phyloP scores from a whole-genome alignment of 2,113 vertebrate species.

The Oenanthe oenanthe region DNA sequence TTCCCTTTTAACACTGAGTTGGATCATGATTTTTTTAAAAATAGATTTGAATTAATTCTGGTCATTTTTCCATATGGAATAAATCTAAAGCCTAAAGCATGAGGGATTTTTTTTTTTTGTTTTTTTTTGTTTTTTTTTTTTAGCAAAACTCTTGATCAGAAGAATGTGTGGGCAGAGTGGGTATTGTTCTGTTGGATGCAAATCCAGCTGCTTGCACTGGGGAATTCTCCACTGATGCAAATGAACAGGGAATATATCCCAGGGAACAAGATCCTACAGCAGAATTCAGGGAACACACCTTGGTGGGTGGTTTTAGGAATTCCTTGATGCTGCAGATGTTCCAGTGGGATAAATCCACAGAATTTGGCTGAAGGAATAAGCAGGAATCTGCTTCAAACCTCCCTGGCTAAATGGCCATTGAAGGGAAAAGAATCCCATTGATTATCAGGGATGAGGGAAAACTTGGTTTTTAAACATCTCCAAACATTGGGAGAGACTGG shows the following conservation, averaged over 20 bases:
- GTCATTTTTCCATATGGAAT: fast-evolving
- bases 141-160: background rate
- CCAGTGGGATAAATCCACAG: background rate
- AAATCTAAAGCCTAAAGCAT: background rate
- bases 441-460: background rate
- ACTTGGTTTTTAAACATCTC: background rate
- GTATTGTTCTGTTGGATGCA: background rate
- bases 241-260: fast-evolving
- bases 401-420: background rate
- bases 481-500: background rate
- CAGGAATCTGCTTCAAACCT: background rate
- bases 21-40: background rate
- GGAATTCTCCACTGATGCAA: background rate
- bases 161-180: no score
- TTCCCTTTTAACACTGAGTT: background rate
- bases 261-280: background rate
- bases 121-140: background rate
- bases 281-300: background rate
- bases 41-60: background rate
- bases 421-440: background rate
- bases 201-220: background rate
- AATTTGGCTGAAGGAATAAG: background rate
- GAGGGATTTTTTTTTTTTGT: fast-evolving
- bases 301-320: background rate
- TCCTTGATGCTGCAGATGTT: background rate